Percentiles rank a stretch among this genome's conserved stretches.
Conservation (phyloP, 2,113 vertebrate species). For the Sceloporus undulatus region DNA sequence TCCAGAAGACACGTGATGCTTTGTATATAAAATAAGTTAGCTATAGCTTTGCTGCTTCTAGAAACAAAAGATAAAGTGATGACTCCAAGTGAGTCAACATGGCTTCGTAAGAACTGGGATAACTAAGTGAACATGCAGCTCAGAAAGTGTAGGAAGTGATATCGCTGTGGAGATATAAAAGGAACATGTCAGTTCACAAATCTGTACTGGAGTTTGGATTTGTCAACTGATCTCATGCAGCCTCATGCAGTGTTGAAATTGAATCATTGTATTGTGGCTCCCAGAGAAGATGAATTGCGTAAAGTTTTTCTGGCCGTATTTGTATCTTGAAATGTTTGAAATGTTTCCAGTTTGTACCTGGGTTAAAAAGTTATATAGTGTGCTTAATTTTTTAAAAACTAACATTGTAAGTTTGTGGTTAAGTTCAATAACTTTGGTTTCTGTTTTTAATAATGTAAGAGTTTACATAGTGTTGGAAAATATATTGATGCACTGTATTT, state of each 20-base stretch:
- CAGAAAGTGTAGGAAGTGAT: conserved; percentile 4
- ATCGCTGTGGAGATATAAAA: neutral
- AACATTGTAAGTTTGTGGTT: neutral
- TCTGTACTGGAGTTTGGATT: neutral
- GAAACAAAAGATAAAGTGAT: conserved; percentile 9
- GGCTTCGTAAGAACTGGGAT: neutral
- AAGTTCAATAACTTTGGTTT: neutral
- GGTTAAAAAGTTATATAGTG: no score
- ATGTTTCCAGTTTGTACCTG: neutral
- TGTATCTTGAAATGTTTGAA: neutral
- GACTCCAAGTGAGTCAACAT: neutral
- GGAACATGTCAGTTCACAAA: neutral
- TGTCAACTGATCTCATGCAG: neutral
- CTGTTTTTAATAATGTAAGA: neutral
- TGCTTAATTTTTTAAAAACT: no score
- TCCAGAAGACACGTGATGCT: neutral
- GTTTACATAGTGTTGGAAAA: no score
- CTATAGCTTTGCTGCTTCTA: neutral
- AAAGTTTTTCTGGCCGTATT: neutral
- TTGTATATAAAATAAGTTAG: neutral
- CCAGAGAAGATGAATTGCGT: neutral
- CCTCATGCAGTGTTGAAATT: neutral
- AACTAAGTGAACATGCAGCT: no score
- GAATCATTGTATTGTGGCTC: neutral
- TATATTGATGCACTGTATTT: neutral